These are phyloP conservation scores for Rhea pennata DNA, from an alignment of 2,113 vertebrate species.

Conservation along the genomic window DNA sequence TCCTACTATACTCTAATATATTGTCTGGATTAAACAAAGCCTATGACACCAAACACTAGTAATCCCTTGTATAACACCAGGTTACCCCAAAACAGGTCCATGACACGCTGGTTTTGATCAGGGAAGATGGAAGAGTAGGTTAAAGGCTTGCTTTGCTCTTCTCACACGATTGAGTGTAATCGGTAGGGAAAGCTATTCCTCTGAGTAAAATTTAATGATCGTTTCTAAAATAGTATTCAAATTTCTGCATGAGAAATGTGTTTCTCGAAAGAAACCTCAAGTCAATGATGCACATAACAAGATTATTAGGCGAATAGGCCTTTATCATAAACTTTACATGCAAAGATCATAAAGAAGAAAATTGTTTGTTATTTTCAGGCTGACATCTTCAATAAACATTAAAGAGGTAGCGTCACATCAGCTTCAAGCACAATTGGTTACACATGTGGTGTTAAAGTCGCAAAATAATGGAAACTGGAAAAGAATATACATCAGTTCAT, in stretches of 20 bases:
- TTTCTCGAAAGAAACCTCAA: not conserved
- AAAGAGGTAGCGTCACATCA: not conserved
- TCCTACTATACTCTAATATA: not conserved
- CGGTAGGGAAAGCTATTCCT: not conserved
- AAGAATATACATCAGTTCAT: not conserved
- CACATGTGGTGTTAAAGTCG: not conserved
- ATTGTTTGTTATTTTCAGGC: not conserved
- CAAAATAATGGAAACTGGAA: not conserved
- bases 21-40: not conserved
- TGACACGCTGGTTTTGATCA: not conserved
- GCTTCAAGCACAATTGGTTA: not conserved
- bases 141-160: not conserved
- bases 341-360: not conserved
- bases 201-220: not conserved
- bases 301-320: not conserved
- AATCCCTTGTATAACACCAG: not conserved
- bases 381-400: not conserved
- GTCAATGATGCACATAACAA: not conserved
- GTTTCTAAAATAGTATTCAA: not conserved
- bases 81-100: not conserved
- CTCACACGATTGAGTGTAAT: not conserved
- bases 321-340: not conserved
- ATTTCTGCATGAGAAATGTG: not conserved
- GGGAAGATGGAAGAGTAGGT: not conserved
- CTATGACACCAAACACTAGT: not conserved